A percentile compares a stretch with the other conserved stretches of the same genome.
Evolutionary conservation across 1,140 invertebrate species (phyloP).

Genomic region (Camponotus vicinus): DNA sequence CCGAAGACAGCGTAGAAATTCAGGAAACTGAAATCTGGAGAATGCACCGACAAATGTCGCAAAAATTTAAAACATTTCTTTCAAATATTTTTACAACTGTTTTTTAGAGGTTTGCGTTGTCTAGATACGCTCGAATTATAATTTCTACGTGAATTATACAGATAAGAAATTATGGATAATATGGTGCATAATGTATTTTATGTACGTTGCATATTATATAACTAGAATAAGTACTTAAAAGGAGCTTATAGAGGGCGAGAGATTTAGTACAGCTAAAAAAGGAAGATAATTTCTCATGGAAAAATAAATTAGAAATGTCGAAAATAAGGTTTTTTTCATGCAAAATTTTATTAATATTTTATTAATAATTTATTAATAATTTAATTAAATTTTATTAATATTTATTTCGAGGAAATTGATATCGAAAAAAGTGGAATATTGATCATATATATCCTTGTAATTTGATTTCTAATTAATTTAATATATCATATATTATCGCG

Average conservation of each 20-base stretch:
- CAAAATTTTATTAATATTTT: no score
- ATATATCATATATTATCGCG: no score
- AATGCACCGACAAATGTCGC: not conserved
- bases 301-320: no score
- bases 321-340: no score
- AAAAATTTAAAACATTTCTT: not conserved
- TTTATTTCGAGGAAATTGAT: no score
- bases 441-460: no score
- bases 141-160: not conserved
- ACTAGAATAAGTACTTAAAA: not conserved
- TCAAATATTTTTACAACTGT: not conserved
- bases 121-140: not conserved
- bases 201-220: not conserved
- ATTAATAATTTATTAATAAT: no score
- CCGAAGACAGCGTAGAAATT: not conserved
- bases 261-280: no score
- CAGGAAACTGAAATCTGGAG: not conserved
- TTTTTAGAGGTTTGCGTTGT: not conserved
- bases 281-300: no score
- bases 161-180: not conserved
- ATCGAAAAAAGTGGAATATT: no score
- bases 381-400: no score
- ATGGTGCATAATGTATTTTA: not conserved
- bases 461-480: no score
- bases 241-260: not conserved